Evolutionary conservation across 1,140 invertebrate species (phyloP).

Genomic region (Brachionus koreanus): DNA sequence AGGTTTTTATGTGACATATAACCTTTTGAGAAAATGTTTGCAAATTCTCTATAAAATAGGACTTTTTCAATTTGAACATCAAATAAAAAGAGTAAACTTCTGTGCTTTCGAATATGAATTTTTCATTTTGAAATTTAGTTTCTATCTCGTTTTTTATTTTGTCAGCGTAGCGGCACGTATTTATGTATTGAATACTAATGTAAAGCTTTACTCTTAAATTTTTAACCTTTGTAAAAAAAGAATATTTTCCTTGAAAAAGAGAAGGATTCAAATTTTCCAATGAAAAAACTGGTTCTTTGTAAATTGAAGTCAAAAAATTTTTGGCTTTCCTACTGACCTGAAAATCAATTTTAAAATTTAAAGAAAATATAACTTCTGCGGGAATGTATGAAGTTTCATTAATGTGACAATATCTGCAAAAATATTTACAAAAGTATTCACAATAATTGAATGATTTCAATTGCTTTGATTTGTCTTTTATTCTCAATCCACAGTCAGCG

Average conservation of each 20-base stretch:
- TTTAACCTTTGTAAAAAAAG: background rate
- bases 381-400: conserved; percentile 73
- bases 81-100: conserved; percentile 11
- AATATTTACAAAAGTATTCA: conserved; percentile 78
- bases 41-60: background rate
- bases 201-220: conserved; percentile 21
- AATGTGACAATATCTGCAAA: conserved; percentile 81
- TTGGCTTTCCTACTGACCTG: conserved; percentile 31
- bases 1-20: background rate
- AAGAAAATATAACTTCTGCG: background rate
- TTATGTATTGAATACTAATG: background rate
- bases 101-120: conserved; percentile 21
- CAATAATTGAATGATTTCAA: conserved; percentile 64
- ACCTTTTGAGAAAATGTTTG: background rate
- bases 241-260: background rate
- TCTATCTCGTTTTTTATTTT: background rate
- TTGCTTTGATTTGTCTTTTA: background rate
- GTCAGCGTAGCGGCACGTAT: background rate
- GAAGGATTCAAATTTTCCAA: conserved; percentile 28
- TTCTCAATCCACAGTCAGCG: conserved; percentile 25
- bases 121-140: background rate
- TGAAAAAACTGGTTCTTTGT: background rate
- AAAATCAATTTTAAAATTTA: conserved; percentile 11
- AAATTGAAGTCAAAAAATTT: conserved; percentile 7
- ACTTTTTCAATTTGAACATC: conserved; percentile 27